Evolutionary conservation across 2,888 invertebrate genomes (phyloP), one percentile per base, ranked within the genome.

Genomic region (Pharmacophagus antenor): DNA sequence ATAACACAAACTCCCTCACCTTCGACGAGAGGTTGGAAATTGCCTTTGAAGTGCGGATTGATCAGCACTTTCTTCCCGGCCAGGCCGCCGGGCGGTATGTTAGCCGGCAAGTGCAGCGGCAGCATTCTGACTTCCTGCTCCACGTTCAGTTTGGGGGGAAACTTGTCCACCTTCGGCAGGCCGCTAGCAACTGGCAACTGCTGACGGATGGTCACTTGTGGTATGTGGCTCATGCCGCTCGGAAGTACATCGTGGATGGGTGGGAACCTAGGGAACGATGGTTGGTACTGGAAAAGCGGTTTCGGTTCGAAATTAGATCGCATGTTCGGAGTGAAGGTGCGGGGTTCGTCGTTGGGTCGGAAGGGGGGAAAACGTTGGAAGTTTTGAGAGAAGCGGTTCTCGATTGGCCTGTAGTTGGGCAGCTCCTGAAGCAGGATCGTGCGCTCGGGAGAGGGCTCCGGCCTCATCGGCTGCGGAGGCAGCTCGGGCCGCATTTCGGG

Each of bases 21-120:
- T 70, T 92, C 92, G 65, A 82, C 80, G 0, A 88, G 90, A 0
- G 92, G 87, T 65, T 92, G 92, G 62, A 92, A 92, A 52, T 85
- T 91, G 17, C 92, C 94, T 77, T 92, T 92, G 70, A 93, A 94
- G 73, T 93, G 93, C 7, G 93, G 95, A 85, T 93, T 95, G 72
- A 93, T 95, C 70, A 92, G 89, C 76, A 92, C 95, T 76, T 93
- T 95, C 82, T 92, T 93, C n/a, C 88, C 89, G 0, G 83, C 76
- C 25, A 88, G 51, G 0, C 91, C 91, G 0, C 79, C 80, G 0
- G 85, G 82, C 0, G 85, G 82, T 48, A 81, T 63, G 31, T 75
- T 75, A 0, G 81, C 74, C 0, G 88, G 85, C 4, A 85, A 56
- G 15, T 82, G 74, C 3, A 88, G 79, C 0, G 89, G 89, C 62